phyloP scores from a whole-genome alignment of 1,140 invertebrate genomes.

The Apis mellifera region DNA sequence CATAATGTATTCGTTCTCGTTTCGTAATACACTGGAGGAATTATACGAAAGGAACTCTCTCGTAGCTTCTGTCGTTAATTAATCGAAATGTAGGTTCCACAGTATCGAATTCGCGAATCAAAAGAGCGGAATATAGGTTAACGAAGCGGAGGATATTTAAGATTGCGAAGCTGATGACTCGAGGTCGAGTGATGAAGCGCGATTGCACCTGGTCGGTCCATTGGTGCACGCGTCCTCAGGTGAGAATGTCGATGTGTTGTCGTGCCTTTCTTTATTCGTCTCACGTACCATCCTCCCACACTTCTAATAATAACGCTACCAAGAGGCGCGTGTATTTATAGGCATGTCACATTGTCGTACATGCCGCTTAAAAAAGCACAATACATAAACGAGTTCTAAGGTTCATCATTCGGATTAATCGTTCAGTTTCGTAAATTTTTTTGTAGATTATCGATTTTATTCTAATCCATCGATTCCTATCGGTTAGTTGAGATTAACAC shows the following conservation, averaged over 20 bases:
- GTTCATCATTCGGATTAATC: not conserved
- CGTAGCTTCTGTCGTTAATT: slow-evolving; percentile 7
- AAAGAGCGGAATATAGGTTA: slow-evolving; percentile 26
- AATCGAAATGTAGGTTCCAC: slow-evolving; percentile 21
- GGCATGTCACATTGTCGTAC: slow-evolving; percentile 25
- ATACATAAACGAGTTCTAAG: not conserved
- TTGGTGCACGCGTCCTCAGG: slow-evolving; percentile 11
- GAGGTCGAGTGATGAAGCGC: slow-evolving; percentile 13
- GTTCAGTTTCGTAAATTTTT: too few relatives aligned
- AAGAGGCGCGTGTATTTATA: slow-evolving; percentile 26
- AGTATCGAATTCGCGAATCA: slow-evolving; percentile 1
- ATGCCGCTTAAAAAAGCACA: not conserved
- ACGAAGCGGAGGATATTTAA: slow-evolving; percentile 19
- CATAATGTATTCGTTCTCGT: not conserved
- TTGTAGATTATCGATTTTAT: too few relatives aligned
- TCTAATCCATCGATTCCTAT: too few relatives aligned
- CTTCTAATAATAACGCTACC: slow-evolving; percentile 58
- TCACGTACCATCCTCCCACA: slow-evolving; percentile 60
- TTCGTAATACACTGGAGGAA: not conserved
- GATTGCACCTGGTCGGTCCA: slow-evolving; percentile 44
- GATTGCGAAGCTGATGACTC: slow-evolving; percentile 19
- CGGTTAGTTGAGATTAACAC: too few relatives aligned
- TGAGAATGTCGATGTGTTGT: slow-evolving; percentile 48
- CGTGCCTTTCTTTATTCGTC: slow-evolving; percentile 50
- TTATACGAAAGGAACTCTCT: too few relatives aligned